Evolutionary conservation across 1,140 invertebrate genomes (phyloP).

Genomic region (Drosophila tristis): DNA sequence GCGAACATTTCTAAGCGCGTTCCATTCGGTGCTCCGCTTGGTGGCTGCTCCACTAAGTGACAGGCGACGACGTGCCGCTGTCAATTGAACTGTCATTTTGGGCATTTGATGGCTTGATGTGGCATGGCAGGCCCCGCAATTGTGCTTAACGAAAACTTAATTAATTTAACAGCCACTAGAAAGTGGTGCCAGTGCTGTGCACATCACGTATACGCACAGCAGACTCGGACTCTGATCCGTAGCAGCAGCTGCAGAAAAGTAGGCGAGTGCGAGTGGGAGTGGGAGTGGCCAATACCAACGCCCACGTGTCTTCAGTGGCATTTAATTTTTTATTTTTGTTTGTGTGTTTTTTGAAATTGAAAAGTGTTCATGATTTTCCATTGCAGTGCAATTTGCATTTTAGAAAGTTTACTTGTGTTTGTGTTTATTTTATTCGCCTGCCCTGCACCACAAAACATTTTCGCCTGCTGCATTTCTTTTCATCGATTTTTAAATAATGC

Average conservation of each 20-base stretch:
- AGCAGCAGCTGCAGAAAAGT: conserved; percentile 11
- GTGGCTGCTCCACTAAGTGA: conserved; percentile 67
- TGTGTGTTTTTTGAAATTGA: conserved; percentile 52
- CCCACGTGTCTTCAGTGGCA: conserved; percentile 58
- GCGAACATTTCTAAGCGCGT: conserved; percentile 52
- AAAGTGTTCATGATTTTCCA: conserved; percentile 76
- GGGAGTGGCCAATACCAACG: conserved; percentile 32
- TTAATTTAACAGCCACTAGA: conserved; percentile 70
- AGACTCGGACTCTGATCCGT: conserved; percentile 40
- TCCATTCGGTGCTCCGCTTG: conserved; percentile 7
- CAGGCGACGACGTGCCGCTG: conserved; percentile 62
- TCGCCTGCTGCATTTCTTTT: conserved; percentile 43
- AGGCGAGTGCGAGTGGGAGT: conserved; percentile 9
- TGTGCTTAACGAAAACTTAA: conserved; percentile 57
- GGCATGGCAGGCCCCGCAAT: not conserved
- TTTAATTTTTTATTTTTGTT: conserved; percentile 30
- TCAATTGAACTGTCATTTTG: conserved; percentile 49
- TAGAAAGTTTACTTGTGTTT: conserved; percentile 76
- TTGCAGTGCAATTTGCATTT: conserved; percentile 76
- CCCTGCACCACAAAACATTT: conserved; percentile 51
- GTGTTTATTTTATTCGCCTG: conserved; percentile 57
- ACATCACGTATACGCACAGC: conserved; percentile 72
- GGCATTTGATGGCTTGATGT: conserved; percentile 39
- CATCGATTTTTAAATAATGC: conserved; percentile 27
- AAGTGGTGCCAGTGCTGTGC: conserved; percentile 34